These are phyloP conservation scores for Podotricha telesiphe DNA, from an alignment of 2,888 invertebrate species.

Conservation along the genomic window DNA sequence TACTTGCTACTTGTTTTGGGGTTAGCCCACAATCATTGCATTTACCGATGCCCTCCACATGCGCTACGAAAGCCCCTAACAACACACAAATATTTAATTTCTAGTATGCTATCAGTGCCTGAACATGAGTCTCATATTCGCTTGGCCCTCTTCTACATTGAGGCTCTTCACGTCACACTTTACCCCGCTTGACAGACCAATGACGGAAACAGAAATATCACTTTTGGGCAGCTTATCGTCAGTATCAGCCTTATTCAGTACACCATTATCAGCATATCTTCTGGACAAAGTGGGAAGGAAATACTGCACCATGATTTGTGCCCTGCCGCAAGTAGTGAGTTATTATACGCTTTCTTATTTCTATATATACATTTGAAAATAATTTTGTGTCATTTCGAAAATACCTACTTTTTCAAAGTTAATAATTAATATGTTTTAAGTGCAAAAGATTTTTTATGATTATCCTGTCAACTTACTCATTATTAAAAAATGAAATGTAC, in stretches of 20 bases:
- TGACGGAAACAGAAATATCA: constrained; percentile 55
- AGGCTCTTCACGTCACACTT: constrained; percentile 57
- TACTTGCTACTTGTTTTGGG: too few relatives aligned
- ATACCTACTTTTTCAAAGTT: background rate
- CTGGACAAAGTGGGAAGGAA: constrained; percentile 58
- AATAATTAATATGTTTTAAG: too few relatives aligned
- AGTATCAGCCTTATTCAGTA: constrained; percentile 52
- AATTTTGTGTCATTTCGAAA: too few relatives aligned
- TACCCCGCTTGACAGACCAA: constrained; percentile 53
- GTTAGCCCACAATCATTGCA: too few relatives aligned
- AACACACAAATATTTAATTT: constrained; percentile 38
- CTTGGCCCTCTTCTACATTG: constrained; percentile 68
- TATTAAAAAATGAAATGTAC: too few relatives aligned
- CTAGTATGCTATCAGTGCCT: constrained; percentile 61
- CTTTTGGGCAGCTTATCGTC: constrained; percentile 57
- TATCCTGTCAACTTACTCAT: too few relatives aligned
- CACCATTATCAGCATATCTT: constrained; percentile 52
- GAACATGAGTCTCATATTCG: constrained; percentile 59
- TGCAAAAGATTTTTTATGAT: too few relatives aligned
- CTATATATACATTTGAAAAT: background rate
- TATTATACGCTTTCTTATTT: background rate
- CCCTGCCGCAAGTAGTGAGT: constrained; percentile 45
- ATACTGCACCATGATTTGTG: constrained; percentile 48
- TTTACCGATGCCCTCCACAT: too few relatives aligned
- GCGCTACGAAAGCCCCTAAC: too few relatives aligned